These are phyloP conservation scores for Acrossocheilus fasciatus DNA, from an alignment of 2,797 vertebrate species.

Conservation along the genomic window DNA sequence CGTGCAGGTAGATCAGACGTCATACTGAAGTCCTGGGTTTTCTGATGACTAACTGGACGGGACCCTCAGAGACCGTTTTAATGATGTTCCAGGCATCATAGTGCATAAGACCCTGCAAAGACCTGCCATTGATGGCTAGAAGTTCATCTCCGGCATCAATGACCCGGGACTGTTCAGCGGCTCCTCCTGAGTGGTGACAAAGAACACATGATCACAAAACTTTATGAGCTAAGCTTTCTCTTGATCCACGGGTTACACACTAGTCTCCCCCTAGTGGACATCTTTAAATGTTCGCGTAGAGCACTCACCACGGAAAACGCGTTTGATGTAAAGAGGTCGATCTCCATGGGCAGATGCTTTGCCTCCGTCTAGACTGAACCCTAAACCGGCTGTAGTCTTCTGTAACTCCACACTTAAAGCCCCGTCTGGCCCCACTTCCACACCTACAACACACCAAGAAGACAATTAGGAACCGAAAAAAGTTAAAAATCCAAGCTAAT, in stretches of 20 bases:
- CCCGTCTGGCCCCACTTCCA: slow-evolving; percentile 73
- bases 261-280: slow-evolving; percentile 48
- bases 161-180: slow-evolving; percentile 86
- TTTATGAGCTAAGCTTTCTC: neutral
- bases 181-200: slow-evolving; percentile 80
- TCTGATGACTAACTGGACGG: slow-evolving; percentile 86
- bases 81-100: slow-evolving; percentile 94
- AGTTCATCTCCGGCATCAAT: slow-evolving; percentile 91
- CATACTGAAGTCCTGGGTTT: slow-evolving; percentile 82
- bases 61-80: slow-evolving; percentile 86
- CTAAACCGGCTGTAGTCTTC: slow-evolving; percentile 91
- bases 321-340: slow-evolving; percentile 87
- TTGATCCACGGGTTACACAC: neutral
- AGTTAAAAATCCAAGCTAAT: neutral
- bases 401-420: slow-evolving; percentile 84
- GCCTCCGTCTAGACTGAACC: slow-evolving; percentile 91
- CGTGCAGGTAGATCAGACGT: slow-evolving; percentile 46
- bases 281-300: neutral
- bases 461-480: neutral
- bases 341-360: slow-evolving; percentile 86
- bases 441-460: slow-evolving; percentile 68
- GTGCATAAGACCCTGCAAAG: slow-evolving; percentile 88
- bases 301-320: slow-evolving; percentile 88
- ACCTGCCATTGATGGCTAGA: slow-evolving; percentile 87
- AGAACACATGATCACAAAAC: neutral